Evolutionary conservation across 2,797 vertebrate species (phyloP).

Genomic region (Liparis tanakae): DNA sequence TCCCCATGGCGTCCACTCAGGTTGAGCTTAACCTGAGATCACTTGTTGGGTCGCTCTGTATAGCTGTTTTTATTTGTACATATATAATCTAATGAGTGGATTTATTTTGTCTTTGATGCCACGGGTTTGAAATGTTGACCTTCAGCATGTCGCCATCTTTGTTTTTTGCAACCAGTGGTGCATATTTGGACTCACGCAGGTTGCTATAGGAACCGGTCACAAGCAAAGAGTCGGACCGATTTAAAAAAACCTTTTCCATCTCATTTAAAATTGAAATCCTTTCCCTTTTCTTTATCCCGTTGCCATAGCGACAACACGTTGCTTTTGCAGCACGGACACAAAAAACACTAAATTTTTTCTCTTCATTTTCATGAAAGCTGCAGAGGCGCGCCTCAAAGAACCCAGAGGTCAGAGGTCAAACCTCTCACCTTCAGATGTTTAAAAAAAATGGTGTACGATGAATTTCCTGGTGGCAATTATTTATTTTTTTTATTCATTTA

Average conservation of each 20-base stretch:
- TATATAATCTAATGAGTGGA: too few relatives aligned
- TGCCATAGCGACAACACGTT: not conserved
- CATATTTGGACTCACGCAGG: too few relatives aligned
- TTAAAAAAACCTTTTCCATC: not conserved
- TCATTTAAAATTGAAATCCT: not conserved
- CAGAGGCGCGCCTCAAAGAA: slow-evolving; percentile 22
- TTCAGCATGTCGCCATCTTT: not conserved
- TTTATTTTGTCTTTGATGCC: too few relatives aligned
- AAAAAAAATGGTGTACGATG: not conserved
- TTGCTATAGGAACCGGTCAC: too few relatives aligned
- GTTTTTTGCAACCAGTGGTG: not conserved
- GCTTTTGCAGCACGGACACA: not conserved
- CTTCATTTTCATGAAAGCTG: not conserved
- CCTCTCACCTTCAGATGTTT: slow-evolving; percentile 13
- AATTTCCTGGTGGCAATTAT: not conserved
- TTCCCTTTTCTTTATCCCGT: not conserved
- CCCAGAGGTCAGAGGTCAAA: slow-evolving; percentile 20
- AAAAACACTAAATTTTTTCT: not conserved
- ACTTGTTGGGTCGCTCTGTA: too few relatives aligned
- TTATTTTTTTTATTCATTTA: not conserved
- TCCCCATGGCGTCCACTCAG: not conserved
- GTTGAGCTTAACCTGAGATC: too few relatives aligned
- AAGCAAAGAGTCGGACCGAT: not conserved
- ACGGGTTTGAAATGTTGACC: too few relatives aligned
- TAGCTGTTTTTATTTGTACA: too few relatives aligned